Evolutionary conservation across 2,797 vertebrate species (phyloP).

Genomic region (Pterois miles): DNA sequence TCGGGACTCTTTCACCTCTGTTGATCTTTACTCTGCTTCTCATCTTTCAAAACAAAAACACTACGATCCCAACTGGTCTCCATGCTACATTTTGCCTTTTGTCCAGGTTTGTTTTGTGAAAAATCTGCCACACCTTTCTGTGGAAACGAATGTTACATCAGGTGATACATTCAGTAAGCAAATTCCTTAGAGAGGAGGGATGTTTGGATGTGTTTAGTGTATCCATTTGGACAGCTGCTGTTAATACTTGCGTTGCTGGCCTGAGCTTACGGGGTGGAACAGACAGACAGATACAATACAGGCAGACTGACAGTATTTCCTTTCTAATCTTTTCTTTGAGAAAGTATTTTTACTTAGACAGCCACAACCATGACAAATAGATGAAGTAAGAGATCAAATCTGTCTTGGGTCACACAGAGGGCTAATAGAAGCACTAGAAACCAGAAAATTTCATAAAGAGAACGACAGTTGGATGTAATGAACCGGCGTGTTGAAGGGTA

Average conservation of each 20-base stretch:
- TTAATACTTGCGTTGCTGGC: conserved; percentile 42
- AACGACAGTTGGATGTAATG: conserved; percentile 43
- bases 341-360: conserved; percentile 33
- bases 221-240: conserved; percentile 75
- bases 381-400: conserved; percentile 44
- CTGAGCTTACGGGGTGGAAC: conserved; percentile 25
- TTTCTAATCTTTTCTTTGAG: conserved; percentile 18
- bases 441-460: conserved; percentile 42
- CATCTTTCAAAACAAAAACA: background rate
- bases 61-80: background rate
- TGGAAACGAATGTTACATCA: conserved; percentile 41
- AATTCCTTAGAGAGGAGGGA: conserved; percentile 41
- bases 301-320: background rate
- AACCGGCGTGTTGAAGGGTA: conserved; percentile 31
- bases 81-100: conserved; percentile 11
- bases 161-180: conserved; percentile 40
- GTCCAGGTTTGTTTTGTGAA: conserved; percentile 21
- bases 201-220: conserved; percentile 59
- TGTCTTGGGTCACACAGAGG: conserved; percentile 34
- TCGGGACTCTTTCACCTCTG: conserved; percentile 39
- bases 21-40: conserved; percentile 6
- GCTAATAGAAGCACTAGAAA: conserved; percentile 35
- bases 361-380: conserved; percentile 24
- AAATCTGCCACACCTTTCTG: conserved; percentile 36
- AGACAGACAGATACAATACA: conserved; percentile 20